Percentiles rank a stretch among this genome's conserved stretches.
These are phyloP conservation scores for Actias luna DNA, from an alignment of 2,888 invertebrate genomes.

Conservation along the genomic window DNA sequence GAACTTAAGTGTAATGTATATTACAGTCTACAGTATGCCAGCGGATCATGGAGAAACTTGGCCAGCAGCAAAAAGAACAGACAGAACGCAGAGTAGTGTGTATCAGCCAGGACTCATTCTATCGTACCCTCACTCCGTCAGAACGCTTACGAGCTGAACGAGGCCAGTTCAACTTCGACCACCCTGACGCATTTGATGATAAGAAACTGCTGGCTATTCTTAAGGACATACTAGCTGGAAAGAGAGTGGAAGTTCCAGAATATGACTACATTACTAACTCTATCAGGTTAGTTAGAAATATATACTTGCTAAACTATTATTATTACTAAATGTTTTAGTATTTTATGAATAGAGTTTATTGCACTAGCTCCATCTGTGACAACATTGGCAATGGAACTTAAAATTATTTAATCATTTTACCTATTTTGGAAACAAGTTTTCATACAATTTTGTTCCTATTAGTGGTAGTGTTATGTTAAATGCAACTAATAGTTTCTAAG, in stretches of 20 bases:
- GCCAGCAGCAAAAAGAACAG: slow-evolving; percentile 94
- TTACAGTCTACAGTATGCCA: slow-evolving; percentile 97
- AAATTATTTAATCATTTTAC: too few species aligned
- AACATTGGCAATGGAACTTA: too few species aligned
- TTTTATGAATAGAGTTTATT: too few species aligned
- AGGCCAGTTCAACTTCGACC: slow-evolving; percentile 98
- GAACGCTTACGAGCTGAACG: slow-evolving; percentile 92
- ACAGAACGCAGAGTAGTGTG: slow-evolving; percentile 94
- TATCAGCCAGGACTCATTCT: slow-evolving; percentile 98
- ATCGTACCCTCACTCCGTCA: slow-evolving; percentile 90
- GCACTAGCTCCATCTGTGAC: too few species aligned
- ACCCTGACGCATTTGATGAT: slow-evolving; percentile 98
- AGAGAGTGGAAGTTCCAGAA: slow-evolving; percentile 93
- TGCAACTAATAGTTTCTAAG: too few species aligned
- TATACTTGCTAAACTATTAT: not conserved
- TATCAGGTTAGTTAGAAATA: slow-evolving; percentile 83
- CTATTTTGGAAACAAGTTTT: too few species aligned
- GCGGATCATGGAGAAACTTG: slow-evolving; percentile 97
- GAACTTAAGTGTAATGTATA: not conserved
- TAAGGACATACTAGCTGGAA: slow-evolving; percentile 90
- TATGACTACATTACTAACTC: slow-evolving; percentile 97
- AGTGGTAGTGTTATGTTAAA: too few species aligned
- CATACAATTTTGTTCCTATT: too few species aligned
- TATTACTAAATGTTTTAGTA: not conserved
- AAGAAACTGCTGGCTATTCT: slow-evolving; percentile 91